These are phyloP conservation scores for Rhynchonema sp. DNA, from an alignment of 2,888 invertebrate genomes.

Conservation along the genomic window DNA sequence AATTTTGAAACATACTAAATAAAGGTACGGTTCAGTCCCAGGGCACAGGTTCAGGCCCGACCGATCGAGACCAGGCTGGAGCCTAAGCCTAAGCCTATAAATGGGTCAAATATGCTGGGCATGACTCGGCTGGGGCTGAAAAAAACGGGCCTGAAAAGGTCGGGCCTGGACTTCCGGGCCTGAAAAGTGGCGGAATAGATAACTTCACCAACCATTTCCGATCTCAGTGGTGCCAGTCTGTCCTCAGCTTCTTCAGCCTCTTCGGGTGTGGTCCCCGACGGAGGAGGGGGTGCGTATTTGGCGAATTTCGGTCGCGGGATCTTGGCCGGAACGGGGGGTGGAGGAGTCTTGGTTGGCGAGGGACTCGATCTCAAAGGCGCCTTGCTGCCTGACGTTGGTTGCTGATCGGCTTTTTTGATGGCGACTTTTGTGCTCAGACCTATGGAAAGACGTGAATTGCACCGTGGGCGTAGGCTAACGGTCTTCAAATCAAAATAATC, in stretches of 20 bases:
- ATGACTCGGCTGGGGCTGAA: too few species aligned
- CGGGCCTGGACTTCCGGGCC: too few species aligned
- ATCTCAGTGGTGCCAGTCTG: conserved; percentile 16
- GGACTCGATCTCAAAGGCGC: neutral
- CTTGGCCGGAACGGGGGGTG: conserved; percentile 14
- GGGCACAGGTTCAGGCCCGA: too few species aligned
- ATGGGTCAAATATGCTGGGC: too few species aligned
- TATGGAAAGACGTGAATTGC: too few species aligned
- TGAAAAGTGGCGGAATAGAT: neutral
- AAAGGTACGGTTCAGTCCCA: too few species aligned
- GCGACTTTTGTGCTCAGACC: neutral
- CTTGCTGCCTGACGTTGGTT: too few species aligned
- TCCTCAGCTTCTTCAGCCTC: conserved; percentile 20
- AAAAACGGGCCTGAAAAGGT: too few species aligned
- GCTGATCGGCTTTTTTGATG: conserved; percentile 1
- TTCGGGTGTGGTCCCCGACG: conserved; percentile 12
- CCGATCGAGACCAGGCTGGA: too few species aligned
- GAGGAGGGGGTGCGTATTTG: conserved; percentile 8
- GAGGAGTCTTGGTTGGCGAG: conserved; percentile 3
- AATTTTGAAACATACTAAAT: too few species aligned
- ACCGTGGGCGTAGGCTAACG: neutral
- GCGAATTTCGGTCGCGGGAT: conserved; percentile 23
- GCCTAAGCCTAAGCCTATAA: too few species aligned
- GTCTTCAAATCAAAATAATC: neutral
- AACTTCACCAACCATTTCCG: conserved; percentile 5